These are phyloP conservation scores for Spinus pinus DNA, from an alignment of 2,797 vertebrate species.

Conservation along the genomic window DNA sequence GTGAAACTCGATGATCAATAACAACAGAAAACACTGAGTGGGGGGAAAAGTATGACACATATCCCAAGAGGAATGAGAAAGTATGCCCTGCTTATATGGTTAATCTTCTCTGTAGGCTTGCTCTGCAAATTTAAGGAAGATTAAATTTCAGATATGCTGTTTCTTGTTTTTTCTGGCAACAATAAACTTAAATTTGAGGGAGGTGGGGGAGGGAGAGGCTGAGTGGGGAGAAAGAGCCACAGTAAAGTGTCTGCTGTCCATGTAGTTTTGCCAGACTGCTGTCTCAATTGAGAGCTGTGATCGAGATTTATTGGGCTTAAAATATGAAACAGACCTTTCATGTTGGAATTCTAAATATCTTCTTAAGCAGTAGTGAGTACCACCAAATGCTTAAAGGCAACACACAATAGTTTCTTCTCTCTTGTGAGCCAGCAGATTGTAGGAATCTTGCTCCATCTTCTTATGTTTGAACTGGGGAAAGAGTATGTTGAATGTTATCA, in stretches of 20 bases:
- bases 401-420: constrained; percentile 38
- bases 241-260: constrained; percentile 56
- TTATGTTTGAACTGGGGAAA: not conserved
- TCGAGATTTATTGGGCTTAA: constrained; percentile 70
- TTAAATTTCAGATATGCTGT: constrained; percentile 56
- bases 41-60: not conserved
- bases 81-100: not conserved
- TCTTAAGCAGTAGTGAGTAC: constrained; percentile 67
- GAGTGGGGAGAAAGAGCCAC: constrained; percentile 36
- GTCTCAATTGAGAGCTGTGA: constrained; percentile 64
- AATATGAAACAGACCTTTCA: constrained; percentile 71
- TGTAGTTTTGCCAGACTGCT: constrained; percentile 67
- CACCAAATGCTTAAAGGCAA: constrained; percentile 64
- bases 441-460: not conserved
- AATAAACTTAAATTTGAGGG: constrained; percentile 29
- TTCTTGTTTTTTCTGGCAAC: constrained; percentile 68
- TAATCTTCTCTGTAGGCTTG: constrained; percentile 44
- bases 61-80: constrained; percentile 10
- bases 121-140: constrained; percentile 51
- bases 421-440: constrained; percentile 23
- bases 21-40: not conserved
- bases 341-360: constrained; percentile 72
- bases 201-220: constrained; percentile 29
- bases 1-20: not conserved
- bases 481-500: not conserved